Evolutionary conservation across 2,888 invertebrate species (phyloP).

Genomic region (Parnassius apollo): DNA sequence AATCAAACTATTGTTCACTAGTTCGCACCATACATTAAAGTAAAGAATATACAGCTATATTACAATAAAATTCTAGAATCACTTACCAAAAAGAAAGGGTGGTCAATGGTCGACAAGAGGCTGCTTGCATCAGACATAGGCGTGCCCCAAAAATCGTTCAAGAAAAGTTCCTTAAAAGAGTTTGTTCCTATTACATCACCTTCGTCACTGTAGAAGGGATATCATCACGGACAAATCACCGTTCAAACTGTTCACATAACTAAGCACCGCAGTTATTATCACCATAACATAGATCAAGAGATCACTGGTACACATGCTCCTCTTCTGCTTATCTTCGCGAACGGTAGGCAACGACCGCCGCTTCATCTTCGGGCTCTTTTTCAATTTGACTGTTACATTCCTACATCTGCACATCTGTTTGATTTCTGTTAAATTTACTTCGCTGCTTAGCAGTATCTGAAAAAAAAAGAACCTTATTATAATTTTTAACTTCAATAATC

Average conservation of each 20-base stretch:
- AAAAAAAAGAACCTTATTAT: slow-evolving; percentile 37
- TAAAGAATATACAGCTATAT: too few relatives aligned
- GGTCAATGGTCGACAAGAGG: slow-evolving; percentile 92
- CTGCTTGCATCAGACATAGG: slow-evolving; percentile 90
- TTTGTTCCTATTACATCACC: slow-evolving; percentile 88
- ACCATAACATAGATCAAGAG: slow-evolving; percentile 84
- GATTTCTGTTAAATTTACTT: not conserved
- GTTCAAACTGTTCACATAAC: slow-evolving; percentile 87
- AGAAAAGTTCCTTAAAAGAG: slow-evolving; percentile 83
- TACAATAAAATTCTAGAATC: not conserved
- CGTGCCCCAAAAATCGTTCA: slow-evolving; percentile 94
- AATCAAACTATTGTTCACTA: too few relatives aligned
- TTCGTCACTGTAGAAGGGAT: slow-evolving; percentile 91
- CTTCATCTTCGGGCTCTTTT: slow-evolving; percentile 68
- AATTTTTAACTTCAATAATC: not conserved
- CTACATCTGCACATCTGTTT: slow-evolving; percentile 72
- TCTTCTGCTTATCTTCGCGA: slow-evolving; percentile 55
- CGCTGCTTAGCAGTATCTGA: slow-evolving; percentile 42
- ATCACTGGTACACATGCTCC: slow-evolving; percentile 57
- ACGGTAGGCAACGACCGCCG: slow-evolving; percentile 65
- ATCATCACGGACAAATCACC: slow-evolving; percentile 94
- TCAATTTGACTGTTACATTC: slow-evolving; percentile 59
- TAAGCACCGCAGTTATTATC: slow-evolving; percentile 84
- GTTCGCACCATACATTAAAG: too few relatives aligned
- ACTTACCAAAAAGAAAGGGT: slow-evolving; percentile 92